Evolutionary conservation across 2,888 invertebrate genomes (phyloP).

Genomic region (Caenorhabditis sp.): DNA sequence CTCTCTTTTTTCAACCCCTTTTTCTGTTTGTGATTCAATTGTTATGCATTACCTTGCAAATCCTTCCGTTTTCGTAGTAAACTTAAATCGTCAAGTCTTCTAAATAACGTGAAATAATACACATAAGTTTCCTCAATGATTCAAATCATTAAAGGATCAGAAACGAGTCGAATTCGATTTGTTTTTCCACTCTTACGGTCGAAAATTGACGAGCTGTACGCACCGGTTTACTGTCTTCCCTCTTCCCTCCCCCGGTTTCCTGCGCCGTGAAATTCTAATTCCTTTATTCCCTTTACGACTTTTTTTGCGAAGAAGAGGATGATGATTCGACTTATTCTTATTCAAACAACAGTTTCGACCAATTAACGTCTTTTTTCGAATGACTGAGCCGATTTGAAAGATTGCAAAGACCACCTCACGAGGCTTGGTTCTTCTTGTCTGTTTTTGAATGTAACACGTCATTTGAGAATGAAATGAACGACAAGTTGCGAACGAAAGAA

Average conservation of each 20-base stretch:
- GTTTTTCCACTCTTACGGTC: constrained; percentile 42
- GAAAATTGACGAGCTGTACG: constrained; percentile 45
- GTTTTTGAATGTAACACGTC: constrained; percentile 40
- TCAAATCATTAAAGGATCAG: constrained; percentile 66
- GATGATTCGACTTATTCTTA: constrained; percentile 29
- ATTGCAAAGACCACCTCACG: constrained; percentile 33
- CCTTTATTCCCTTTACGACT: constrained; percentile 56
- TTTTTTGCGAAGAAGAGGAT: constrained; percentile 28
- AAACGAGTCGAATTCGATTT: constrained; percentile 68
- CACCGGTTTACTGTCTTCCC: constrained; percentile 44
- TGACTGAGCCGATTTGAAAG: constrained; percentile 57
- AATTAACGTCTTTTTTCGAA: constrained; percentile 57
- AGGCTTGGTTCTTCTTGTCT: constrained; percentile 14
- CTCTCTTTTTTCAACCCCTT: too few relatives aligned
- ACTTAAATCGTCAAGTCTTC: constrained; percentile 33
- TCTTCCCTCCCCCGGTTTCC: background rate
- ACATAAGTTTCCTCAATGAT: constrained; percentile 55
- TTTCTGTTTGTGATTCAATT: too few relatives aligned
- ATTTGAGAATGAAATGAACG: background rate
- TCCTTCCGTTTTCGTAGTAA: background rate
- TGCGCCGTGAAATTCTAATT: constrained; percentile 49
- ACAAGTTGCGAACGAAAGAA: too few relatives aligned
- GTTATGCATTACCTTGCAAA: too few relatives aligned
- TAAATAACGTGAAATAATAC: constrained; percentile 53
- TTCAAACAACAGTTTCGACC: constrained; percentile 55